phyloP scores from a whole-genome alignment of 2,113 vertebrate genomes.

The Tenrec ecaudatus region DNA sequence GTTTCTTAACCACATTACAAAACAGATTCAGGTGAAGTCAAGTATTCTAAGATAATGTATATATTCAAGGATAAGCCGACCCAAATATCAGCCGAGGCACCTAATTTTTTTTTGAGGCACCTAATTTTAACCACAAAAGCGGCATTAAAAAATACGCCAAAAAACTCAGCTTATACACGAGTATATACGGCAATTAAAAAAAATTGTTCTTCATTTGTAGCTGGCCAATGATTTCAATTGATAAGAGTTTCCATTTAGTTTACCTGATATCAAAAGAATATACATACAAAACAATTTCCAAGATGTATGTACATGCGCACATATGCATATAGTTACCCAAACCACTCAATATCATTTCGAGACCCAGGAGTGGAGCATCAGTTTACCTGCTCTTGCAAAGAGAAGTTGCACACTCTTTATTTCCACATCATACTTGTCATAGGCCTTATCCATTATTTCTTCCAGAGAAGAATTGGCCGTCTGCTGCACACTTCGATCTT shows the following conservation, averaged over 20 bases:
- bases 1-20: no score
- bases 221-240: neutral
- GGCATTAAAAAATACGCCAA: no score
- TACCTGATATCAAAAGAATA: neutral
- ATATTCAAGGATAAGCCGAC: no score
- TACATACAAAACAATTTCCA: neutral
- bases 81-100: no score
- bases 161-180: no score
- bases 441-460: conserved; percentile 98
- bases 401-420: conserved; percentile 95
- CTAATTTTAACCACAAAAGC: no score
- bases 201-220: neutral
- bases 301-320: neutral
- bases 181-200: no score
- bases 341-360: neutral
- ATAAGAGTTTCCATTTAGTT: neutral
- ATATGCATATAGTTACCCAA: neutral
- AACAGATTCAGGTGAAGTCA: neutral
- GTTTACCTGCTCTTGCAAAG: conserved; percentile 94
- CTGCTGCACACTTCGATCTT: conserved; percentile 87
- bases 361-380: neutral
- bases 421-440: conserved; percentile 94
- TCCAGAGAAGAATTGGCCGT: conserved; percentile 92
- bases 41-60: neutral
- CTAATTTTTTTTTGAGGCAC: no score